phyloP scores from a whole-genome alignment of 2,797 vertebrate species.

The Liparis tanakae region DNA sequence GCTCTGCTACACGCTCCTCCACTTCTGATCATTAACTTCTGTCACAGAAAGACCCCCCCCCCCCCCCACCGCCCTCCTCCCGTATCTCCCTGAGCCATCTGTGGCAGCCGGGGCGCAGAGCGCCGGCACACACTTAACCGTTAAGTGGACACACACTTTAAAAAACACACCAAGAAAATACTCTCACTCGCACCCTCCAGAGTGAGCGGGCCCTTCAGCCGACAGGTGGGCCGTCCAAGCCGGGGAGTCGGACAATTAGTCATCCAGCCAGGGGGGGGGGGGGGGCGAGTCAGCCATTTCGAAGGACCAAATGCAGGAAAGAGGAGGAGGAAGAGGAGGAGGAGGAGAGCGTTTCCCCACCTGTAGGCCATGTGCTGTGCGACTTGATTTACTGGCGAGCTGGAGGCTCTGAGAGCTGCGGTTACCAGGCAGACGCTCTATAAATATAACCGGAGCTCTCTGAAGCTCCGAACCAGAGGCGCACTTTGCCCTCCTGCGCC shows the following conservation, averaged over 20 bases:
- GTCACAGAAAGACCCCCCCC: not conserved
- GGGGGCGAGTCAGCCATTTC: slow-evolving; percentile 1
- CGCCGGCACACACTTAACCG: slow-evolving; percentile 71
- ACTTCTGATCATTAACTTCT: slow-evolving; percentile 27
- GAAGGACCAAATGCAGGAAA: slow-evolving; percentile 38
- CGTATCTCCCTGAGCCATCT: slow-evolving; percentile 72
- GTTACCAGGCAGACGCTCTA: slow-evolving; percentile 64
- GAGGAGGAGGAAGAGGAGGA: slow-evolving; percentile 8
- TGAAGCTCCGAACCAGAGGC: slow-evolving; percentile 60
- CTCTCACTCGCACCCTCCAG: slow-evolving; percentile 50
- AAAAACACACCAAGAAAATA: slow-evolving; percentile 50
- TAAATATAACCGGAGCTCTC: slow-evolving; percentile 65
- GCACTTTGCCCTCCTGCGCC: slow-evolving; percentile 52
- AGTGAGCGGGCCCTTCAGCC: slow-evolving; percentile 42
- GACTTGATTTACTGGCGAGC: slow-evolving; percentile 71
- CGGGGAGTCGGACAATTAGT: slow-evolving; percentile 51
- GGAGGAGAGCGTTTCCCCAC: slow-evolving; percentile 56
- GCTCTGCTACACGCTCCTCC: slow-evolving; percentile 15
- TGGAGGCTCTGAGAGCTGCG: slow-evolving; percentile 45
- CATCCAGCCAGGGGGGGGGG: slow-evolving; percentile 18
- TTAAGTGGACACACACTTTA: slow-evolving; percentile 80
- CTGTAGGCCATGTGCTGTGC: slow-evolving; percentile 73
- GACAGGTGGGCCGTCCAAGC: slow-evolving; percentile 57
- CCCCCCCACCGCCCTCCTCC: not conserved
- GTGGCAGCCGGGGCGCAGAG: slow-evolving; percentile 65